These are phyloP conservation scores for Oceanites oceanicus DNA, from an alignment of 2,113 vertebrate species.

Conservation along the genomic window DNA sequence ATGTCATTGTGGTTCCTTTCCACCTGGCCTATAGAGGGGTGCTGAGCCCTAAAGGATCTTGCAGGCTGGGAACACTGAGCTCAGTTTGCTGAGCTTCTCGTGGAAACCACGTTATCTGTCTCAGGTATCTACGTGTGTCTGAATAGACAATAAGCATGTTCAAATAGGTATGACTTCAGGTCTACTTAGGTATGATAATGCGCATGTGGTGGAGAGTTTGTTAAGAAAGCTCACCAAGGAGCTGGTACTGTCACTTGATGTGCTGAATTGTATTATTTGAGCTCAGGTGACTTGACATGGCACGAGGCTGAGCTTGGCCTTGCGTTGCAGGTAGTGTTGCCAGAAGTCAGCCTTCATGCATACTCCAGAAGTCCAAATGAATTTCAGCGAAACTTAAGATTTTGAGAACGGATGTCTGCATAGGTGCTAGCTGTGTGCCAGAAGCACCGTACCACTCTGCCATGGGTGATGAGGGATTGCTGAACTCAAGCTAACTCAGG, in stretches of 20 bases:
- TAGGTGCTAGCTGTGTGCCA: not conserved
- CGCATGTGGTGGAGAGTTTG: not conserved
- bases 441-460: not conserved
- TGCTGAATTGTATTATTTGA: not conserved
- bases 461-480: not conserved
- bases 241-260: rapidly evolving
- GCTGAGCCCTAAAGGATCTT: not conserved
- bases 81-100: not conserved
- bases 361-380: not conserved
- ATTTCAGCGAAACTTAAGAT: not conserved
- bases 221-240: not conserved
- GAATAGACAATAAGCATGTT: not conserved
- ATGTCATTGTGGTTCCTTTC: not conserved
- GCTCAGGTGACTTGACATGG: rapidly evolving
- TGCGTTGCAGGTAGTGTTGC: not conserved
- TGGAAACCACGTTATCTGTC: rapidly evolving
- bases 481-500: not conserved
- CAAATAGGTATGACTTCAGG: not conserved
- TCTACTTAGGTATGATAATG: not conserved
- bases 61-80: not conserved
- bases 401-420: not conserved
- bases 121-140: rapidly evolving
- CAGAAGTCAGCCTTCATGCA: not conserved
- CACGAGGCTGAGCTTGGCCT: not conserved
- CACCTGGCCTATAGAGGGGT: not conserved